Base-by-base conservation (phyloP, 1,140 invertebrate species). In the Campoletis sonorensis region DNA sequence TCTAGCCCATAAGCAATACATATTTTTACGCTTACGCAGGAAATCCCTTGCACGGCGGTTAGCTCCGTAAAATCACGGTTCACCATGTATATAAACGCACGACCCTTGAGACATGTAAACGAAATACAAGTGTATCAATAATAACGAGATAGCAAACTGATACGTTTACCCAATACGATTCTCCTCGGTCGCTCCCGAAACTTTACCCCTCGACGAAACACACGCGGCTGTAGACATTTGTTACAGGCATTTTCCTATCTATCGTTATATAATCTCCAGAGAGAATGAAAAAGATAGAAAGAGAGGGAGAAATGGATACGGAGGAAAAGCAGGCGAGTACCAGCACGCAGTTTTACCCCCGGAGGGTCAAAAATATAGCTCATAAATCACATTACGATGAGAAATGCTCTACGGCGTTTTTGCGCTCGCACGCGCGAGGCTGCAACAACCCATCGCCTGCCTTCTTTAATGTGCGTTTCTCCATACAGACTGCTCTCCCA, bases 381-480 rank as follows among this genome's bases (percentile, higher is more conserved):
- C 86, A 89, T 90, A 90, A 90, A 90, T 91, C 89, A 89, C 85
- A 87, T 89, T 87, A 88, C 85, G 85, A 86, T 87, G 87, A 86
- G 85, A 88, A 89, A 90, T 88, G 82, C 83, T 84, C 80, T 78
- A 76, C 79, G 82, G 84, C 84, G 84, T 87, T 84, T 68, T 82
- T 81, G 82, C 84, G 16, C 81, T 61, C 45, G n/a, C 61, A 45
- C 30, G n/a, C 61, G 23, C 30, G 78, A 79, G 51, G 77, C 68
- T 78, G 40, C 40, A 45, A 45, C 40, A 45, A 45, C 40, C 40
- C 40, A 45, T 45, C 40, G 8, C 51, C n/a, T 18, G 51, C 68
- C 80, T 79, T 40, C 70, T 73, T 82, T 54, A 30, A 33, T 21
- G 45, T 21, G 21, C 75, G 30, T 73, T 54, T 40, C 71, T 33